phyloP scores from a whole-genome alignment of 2,113 vertebrate genomes.

The Rhombomys opimus region DNA sequence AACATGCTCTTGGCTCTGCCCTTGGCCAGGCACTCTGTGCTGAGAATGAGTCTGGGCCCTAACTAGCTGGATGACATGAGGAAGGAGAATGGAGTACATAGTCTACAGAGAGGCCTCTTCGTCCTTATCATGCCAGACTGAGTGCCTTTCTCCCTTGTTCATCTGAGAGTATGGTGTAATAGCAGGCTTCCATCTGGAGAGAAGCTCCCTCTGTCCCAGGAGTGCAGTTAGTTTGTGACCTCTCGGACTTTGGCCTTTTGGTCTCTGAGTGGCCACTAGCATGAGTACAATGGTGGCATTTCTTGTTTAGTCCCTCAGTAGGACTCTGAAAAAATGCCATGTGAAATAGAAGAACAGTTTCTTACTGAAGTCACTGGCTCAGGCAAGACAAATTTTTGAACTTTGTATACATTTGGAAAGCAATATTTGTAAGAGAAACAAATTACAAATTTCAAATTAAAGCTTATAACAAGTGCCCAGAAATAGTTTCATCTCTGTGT shows the following conservation, averaged over 20 bases:
- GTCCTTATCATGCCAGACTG: too few species aligned
- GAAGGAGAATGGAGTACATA: background rate
- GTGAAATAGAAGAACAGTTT: background rate
- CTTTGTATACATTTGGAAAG: background rate
- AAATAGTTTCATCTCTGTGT: background rate
- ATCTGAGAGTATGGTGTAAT: background rate
- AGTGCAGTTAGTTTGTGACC: accelerated
- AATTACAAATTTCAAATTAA: slow-evolving; percentile 21
- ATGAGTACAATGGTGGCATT: accelerated
- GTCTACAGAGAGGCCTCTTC: background rate
- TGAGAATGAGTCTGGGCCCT: background rate
- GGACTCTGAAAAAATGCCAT: background rate
- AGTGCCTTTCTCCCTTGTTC: background rate
- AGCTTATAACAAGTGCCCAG: background rate
- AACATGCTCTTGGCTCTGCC: accelerated
- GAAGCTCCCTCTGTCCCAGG: background rate
- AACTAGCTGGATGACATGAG: accelerated
- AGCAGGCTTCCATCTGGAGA: background rate
- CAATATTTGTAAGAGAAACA: background rate
- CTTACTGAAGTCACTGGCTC: background rate
- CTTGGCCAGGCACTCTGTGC: background rate
- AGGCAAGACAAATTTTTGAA: background rate
- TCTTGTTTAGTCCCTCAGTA: too few species aligned
- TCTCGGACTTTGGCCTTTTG: background rate
- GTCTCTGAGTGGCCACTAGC: background rate